phyloP scores from a whole-genome alignment of 2,113 vertebrate genomes.

The Maylandia zebra region DNA sequence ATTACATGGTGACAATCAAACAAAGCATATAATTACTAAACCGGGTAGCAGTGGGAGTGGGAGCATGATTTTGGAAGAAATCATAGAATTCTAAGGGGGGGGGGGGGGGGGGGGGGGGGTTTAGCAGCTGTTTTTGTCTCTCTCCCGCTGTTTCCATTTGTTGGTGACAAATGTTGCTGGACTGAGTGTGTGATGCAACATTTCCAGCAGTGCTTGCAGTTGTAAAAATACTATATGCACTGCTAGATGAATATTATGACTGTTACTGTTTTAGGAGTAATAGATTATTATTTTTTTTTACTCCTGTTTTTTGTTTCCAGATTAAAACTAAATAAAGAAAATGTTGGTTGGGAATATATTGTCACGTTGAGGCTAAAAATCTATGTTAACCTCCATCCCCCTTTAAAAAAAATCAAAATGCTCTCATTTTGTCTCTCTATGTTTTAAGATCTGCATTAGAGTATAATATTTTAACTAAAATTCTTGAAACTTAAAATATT shows the following conservation, averaged over 20 bases:
- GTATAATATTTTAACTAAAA: background rate
- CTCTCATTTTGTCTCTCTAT: background rate
- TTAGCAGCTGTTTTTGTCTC: background rate
- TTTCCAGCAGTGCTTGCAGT: background rate
- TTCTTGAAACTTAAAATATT: background rate
- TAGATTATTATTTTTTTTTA: background rate
- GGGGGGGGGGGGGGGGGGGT: accelerated
- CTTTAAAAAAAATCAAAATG: background rate
- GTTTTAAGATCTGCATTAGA: background rate
- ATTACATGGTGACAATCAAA: background rate
- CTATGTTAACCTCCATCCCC: background rate
- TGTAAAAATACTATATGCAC: background rate
- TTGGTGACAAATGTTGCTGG: background rate
- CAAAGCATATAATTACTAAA: background rate
- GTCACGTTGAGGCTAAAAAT: background rate
- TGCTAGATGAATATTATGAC: background rate
- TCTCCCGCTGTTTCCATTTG: background rate
- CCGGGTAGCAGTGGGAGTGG: background rate
- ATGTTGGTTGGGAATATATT: background rate
- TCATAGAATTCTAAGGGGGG: background rate
- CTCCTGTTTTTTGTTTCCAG: background rate
- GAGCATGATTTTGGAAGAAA: background rate
- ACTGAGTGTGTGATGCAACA: background rate
- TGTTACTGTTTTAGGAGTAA: background rate
- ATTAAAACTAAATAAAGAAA: background rate